phyloP scores from a whole-genome alignment of 2,797 vertebrate species.

The Acrossocheilus fasciatus region DNA sequence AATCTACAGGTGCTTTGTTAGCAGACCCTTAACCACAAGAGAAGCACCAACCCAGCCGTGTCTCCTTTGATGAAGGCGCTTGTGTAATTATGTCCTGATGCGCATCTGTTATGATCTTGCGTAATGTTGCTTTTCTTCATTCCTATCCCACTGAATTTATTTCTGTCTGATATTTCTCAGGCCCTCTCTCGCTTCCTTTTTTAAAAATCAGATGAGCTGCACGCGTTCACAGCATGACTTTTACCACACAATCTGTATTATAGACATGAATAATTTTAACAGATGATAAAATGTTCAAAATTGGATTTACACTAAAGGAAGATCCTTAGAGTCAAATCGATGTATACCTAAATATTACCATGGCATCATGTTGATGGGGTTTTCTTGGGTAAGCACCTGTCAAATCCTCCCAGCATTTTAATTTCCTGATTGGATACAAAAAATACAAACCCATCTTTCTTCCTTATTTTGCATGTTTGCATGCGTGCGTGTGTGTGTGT shows the following conservation, averaged over 20 bases:
- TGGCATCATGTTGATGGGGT: background rate
- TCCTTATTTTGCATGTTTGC: conserved; percentile 8
- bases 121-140: conserved; percentile 20
- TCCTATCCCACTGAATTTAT: conserved; percentile 6
- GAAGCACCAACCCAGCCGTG: background rate
- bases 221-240: background rate
- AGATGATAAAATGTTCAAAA: background rate
- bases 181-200: background rate
- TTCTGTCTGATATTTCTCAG: conserved; percentile 8
- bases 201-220: background rate
- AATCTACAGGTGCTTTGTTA: background rate
- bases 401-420: background rate
- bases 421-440: background rate
- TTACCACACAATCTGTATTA: background rate
- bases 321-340: background rate
- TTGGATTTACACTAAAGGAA: background rate
- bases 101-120: conserved; percentile 1
- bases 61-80: background rate
- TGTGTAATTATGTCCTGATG: background rate
- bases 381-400: background rate
- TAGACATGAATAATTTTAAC: background rate
- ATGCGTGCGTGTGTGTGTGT: background rate
- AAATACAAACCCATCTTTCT: background rate
- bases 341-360: background rate
- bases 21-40: background rate